phyloP scores from a whole-genome alignment of 2,888 invertebrate genomes.

The Noctua janthina region DNA sequence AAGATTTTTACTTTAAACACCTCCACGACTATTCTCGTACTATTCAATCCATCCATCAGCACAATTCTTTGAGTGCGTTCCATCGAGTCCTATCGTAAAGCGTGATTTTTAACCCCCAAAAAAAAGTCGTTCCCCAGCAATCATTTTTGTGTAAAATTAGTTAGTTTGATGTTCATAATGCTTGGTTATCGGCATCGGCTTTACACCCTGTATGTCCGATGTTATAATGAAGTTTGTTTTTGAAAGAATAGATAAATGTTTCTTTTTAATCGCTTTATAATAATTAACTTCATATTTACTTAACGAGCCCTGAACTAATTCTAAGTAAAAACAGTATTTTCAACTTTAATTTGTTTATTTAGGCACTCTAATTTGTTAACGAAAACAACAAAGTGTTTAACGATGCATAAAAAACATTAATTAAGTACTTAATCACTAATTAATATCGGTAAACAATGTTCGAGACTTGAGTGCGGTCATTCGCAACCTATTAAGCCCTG shows the following conservation, averaged over 20 bases:
- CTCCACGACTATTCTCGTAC: too few relatives aligned
- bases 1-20: too few relatives aligned
- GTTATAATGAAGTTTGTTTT: too few relatives aligned
- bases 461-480: constrained; percentile 21
- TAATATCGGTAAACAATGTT: constrained; percentile 48
- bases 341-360: constrained; percentile 9
- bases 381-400: constrained; percentile 35
- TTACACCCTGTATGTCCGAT: too few relatives aligned
- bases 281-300: not conserved
- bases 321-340: constrained; percentile 1
- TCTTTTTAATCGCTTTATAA: not conserved
- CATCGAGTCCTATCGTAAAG: too few relatives aligned
- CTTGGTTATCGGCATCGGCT: too few relatives aligned
- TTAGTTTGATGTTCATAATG: too few relatives aligned
- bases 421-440: constrained; percentile 35
- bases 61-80: too few relatives aligned
- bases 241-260: not conserved
- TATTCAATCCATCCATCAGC: too few relatives aligned
- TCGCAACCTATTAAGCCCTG: constrained; percentile 40
- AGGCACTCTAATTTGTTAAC: constrained; percentile 35
- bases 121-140: too few relatives aligned
- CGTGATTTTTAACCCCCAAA: too few relatives aligned
- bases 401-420: constrained; percentile 38
- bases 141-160: too few relatives aligned
- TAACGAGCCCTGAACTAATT: constrained; percentile 1